Base-by-base conservation (phyloP, 30 jellyfish, hydroid and myxozoan genomes). In the Phacellophora camtschatica region DNA sequence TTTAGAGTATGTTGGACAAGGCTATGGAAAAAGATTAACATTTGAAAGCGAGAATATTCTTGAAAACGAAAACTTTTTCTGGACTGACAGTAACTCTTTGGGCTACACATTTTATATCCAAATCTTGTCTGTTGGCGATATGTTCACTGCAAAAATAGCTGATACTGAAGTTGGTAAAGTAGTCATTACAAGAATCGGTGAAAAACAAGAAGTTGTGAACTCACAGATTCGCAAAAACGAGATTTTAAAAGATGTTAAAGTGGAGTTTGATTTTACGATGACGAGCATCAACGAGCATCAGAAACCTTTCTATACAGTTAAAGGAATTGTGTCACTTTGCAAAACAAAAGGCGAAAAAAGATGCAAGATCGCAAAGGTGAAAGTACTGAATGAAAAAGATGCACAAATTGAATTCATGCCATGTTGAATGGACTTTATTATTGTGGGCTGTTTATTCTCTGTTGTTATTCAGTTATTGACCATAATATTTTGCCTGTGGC, bases 11-110 rank as follows among this genome's bases (percentile, higher is more conserved):
- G 46, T 88, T 65, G 95, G 90, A 29, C 90, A 88, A 67, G 95
- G 90, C 11, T 88, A 71, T 35, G 97, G 97, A n/a, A 81, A 50
- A 57, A 35, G 92, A 36, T 59, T 78, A 37, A 80, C 91, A n/a
- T 80, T 80, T 65, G 90, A 78, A 63, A 57, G 69, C 35, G 82
- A 81, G 7, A 73, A 81, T 51, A 36, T 88, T 19, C 81, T 87
- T 1, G 79, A 72, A 22, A 87, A 87, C 64, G 93, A 78, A 7
- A 78, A 77, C 69, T 78, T 70, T 59, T 77, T 88, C 51, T 88
- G 95, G 97, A 82, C 95, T 16, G 90, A 88, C 78, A 81, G 95
- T 71, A 77, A 82, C 53, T 62, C 49, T 2, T 18, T 33, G 29
- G 97, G 97, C 11, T 88, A 79, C 69, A 81, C 95, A 7, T 88